Evolutionary conservation across 2,888 invertebrate genomes (phyloP).

Genomic region (Phyto melanocephala): DNA sequence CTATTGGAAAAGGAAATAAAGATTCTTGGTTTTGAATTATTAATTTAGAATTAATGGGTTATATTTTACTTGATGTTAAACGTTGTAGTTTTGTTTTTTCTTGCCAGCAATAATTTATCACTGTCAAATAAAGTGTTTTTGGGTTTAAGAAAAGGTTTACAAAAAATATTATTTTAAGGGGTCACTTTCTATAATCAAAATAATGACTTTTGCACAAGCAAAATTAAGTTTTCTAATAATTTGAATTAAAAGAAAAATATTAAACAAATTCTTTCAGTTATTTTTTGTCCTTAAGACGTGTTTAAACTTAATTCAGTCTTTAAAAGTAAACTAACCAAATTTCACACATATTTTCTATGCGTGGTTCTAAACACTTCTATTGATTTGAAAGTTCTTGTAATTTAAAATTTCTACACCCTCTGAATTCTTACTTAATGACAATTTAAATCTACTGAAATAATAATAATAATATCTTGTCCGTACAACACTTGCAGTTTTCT

Average conservation of each 20-base stretch:
- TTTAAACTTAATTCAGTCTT: no score
- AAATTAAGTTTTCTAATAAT: no score
- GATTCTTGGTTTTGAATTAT: no score
- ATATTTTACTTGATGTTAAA: no score
- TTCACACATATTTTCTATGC: no score
- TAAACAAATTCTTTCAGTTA: no score
- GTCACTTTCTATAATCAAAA: background rate
- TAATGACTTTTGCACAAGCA: background rate
- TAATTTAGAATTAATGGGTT: no score
- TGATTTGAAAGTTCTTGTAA: background rate
- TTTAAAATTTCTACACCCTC: background rate
- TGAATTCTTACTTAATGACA: background rate
- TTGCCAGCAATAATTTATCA: slow-evolving; percentile 36
- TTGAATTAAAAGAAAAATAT: no score
- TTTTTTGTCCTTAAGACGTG: no score
- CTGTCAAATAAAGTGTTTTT: slow-evolving; percentile 31
- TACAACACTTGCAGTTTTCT: background rate
- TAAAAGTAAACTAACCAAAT: background rate
- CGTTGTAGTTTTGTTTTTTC: background rate
- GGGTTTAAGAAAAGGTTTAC: background rate
- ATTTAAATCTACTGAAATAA: background rate
- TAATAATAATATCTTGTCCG: no score
- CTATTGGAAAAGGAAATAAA: no score
- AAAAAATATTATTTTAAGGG: background rate
- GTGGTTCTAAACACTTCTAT: no score